Percentiles rank a stretch among this genome's conserved stretches.
These are phyloP conservation scores for Papilio machaon DNA, from an alignment of 1,140 invertebrate genomes.

Conservation along the genomic window DNA sequence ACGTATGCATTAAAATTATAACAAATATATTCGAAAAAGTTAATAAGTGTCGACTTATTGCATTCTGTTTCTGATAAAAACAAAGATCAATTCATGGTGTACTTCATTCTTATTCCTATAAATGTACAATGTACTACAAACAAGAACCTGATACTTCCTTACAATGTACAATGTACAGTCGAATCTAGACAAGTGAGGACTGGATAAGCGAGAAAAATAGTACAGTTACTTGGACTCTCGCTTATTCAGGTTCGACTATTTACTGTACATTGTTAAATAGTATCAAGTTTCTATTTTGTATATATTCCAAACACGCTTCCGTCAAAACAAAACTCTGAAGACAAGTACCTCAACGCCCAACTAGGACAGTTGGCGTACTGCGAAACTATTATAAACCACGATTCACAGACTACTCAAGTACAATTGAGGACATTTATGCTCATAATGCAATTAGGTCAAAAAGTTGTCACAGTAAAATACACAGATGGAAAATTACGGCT, in stretches of 20 bases:
- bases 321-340: not conserved
- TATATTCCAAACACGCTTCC: not conserved
- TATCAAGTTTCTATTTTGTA: not conserved
- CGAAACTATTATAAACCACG: conserved; percentile 18
- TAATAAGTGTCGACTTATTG: too few species aligned
- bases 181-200: too few species aligned
- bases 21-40: too few species aligned
- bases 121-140: not conserved
- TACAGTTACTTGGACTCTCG: too few species aligned
- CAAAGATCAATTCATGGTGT: too few species aligned
- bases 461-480: too few species aligned
- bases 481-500: too few species aligned
- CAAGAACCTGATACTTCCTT: not conserved
- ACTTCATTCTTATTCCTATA: too few species aligned
- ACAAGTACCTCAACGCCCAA: not conserved
- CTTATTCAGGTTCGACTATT: too few species aligned
- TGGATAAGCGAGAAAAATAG: too few species aligned
- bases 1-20: too few species aligned
- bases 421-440: not conserved
- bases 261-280: not conserved
- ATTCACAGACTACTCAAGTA: not conserved
- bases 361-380: not conserved
- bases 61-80: too few species aligned
- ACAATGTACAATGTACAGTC: not conserved
- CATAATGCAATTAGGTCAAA: not conserved